Evolutionary conservation across 2,888 invertebrate genomes (phyloP).

Genomic region (Acanthosepion pharaonis): DNA sequence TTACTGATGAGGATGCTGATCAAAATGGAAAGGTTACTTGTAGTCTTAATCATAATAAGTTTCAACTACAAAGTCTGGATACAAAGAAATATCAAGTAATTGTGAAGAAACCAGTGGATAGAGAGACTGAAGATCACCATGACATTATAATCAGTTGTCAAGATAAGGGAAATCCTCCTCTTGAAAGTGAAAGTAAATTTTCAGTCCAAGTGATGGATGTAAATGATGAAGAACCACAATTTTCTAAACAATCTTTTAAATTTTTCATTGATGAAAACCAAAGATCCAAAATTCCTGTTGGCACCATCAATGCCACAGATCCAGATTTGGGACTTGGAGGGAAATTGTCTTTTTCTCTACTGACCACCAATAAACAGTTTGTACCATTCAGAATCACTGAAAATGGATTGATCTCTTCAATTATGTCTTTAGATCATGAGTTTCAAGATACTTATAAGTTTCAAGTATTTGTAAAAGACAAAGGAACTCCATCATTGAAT

Average conservation of each 20-base stretch:
- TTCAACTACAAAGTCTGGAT: slow-evolving; percentile 22
- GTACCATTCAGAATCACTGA: not conserved
- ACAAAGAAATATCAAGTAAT: slow-evolving; percentile 23
- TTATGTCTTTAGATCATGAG: not conserved
- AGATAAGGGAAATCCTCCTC: slow-evolving; percentile 1
- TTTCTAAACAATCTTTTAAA: not conserved
- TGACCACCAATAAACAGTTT: not conserved
- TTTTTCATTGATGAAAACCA: slow-evolving; percentile 1
- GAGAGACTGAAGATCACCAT: not conserved
- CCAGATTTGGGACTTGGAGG: not conserved
- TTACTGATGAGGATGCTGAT: not conserved
- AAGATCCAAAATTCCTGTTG: not conserved
- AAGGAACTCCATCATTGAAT: slow-evolving; percentile 1
- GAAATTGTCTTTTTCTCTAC: not conserved
- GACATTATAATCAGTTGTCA: slow-evolving; percentile 9
- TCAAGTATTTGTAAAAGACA: slow-evolving; percentile 13
- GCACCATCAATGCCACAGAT: not conserved
- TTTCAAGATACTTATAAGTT: not conserved
- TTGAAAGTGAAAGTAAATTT: not conserved
- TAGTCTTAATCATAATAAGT: not conserved
- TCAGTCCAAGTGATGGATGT: slow-evolving; percentile 20
- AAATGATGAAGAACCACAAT: not conserved
- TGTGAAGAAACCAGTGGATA: not conserved
- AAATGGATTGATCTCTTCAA: not conserved
- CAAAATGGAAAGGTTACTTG: slow-evolving; percentile 21